Evolutionary conservation across 1,140 invertebrate genomes (phyloP), one percentile per base, ranked within the genome.

Genomic region (Pentalonia nigronervosa): DNA sequence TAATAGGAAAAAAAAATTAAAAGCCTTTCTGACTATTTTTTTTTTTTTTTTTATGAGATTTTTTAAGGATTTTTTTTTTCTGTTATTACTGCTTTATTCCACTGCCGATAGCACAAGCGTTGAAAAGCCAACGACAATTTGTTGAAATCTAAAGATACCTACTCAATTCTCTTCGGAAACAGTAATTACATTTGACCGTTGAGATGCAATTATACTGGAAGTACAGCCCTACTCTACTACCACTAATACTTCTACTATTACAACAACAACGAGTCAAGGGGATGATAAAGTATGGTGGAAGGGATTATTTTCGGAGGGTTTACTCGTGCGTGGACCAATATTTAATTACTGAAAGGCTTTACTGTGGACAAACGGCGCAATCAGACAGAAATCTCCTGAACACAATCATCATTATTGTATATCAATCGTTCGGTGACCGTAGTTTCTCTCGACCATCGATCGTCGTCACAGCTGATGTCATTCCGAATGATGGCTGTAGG

Each of bases 151-250:
- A 53, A 41, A 93, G 81, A 93, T 56, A 93, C 48, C 45, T 45
- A 7, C 50, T 56, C 48, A 53, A 89, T 50, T 45, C 2, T n/a
- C 89, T 67, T 17, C 47, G 45, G 67, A 83, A 92, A 92, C 45
- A 53, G 91, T 93, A 93, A 93, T 93, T 86, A 86, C 91, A 93
- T 93, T 93, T 93, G 91, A 84, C 91, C 91, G 91, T 53, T 25
- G 48, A 83, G 81, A 93, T 86, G 91, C 34, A 93, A 93, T 93
- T 93, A 86, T 93, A 86, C 20, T 48, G 91, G 81, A 86, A 86
- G 91, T 45, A 36, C 34, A 86, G 11, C 41, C 1, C 53, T 67
- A 90, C 88, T 90, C 88, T 90, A 30, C 36, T 56, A 88, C 88
- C 25, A 89, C 87, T 9, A 36, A 21, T 56, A 56, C 20, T 34